phyloP scores from a whole-genome alignment of 2,797 vertebrate genomes.

The Anisognathus igniventris region DNA sequence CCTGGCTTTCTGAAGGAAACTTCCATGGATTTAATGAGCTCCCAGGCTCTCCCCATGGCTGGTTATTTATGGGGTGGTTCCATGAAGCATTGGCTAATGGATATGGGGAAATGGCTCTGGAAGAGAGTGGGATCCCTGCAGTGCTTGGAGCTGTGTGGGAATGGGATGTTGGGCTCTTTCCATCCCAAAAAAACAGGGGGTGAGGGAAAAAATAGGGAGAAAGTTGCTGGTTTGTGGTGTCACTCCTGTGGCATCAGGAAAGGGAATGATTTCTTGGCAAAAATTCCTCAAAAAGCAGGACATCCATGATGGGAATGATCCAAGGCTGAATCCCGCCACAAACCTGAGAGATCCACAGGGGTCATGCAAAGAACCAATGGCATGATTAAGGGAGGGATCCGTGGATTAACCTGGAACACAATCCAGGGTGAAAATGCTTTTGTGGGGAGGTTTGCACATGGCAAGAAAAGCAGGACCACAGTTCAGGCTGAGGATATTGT shows the following conservation, averaged over 20 bases:
- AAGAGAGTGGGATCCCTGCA: not conserved
- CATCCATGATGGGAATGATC: not conserved
- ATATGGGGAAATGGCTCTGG: not conserved
- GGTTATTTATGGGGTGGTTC: not conserved
- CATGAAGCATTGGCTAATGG: not conserved
- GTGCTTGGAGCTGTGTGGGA: not conserved
- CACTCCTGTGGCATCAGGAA: not conserved
- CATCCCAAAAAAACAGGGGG: rapidly evolving
- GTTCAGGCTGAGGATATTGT: not conserved
- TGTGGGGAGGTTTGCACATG: not conserved
- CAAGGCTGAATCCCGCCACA: not conserved
- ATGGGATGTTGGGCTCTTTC: not conserved
- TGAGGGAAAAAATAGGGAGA: not conserved
- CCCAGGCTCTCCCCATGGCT: not conserved
- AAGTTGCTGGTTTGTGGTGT: not conserved
- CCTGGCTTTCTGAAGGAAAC: not conserved
- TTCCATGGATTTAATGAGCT: not conserved
- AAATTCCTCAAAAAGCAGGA: not conserved
- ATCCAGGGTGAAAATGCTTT: not conserved
- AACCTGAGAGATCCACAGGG: not conserved
- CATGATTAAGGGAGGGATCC: not conserved
- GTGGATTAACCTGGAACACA: not conserved
- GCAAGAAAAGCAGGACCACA: not conserved
- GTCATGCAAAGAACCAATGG: rapidly evolving
- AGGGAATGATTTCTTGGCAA: not conserved